These are phyloP conservation scores for Scolopax rusticola DNA, from an alignment of 2,797 vertebrate genomes.

Conservation along the genomic window DNA sequence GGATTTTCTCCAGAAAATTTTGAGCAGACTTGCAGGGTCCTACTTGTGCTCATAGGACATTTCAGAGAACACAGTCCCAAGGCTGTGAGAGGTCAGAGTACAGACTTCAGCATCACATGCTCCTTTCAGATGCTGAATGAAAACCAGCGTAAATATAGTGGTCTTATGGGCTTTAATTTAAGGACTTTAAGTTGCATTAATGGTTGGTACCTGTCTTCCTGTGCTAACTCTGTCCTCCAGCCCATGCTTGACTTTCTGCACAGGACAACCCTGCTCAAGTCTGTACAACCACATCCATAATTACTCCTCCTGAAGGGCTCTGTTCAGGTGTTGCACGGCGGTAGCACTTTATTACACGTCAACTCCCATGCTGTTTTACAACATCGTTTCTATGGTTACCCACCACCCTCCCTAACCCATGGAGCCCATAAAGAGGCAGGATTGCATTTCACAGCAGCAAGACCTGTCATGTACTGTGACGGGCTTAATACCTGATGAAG, in stretches of 20 bases:
- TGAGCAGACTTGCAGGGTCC: neutral
- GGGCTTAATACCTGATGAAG: neutral
- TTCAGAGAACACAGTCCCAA: neutral
- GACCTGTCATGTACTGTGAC: neutral
- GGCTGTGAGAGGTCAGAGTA: neutral
- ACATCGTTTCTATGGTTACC: conserved; percentile 71
- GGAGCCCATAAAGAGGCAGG: conserved; percentile 41
- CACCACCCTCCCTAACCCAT: conserved; percentile 46
- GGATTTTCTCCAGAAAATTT: neutral
- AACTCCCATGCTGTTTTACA: conserved; percentile 64
- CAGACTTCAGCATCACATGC: neutral
- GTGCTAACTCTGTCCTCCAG: neutral
- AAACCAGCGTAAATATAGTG: neutral
- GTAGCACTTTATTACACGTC: conserved; percentile 40
- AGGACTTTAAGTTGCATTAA: neutral
- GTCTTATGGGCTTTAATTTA: neutral
- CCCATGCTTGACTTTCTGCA: neutral
- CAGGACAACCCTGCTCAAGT: neutral
- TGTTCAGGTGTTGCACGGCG: neutral
- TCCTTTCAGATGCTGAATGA: neutral
- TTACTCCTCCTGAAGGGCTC: conserved; percentile 27
- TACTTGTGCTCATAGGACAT: rapidly evolving
- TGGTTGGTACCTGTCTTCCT: neutral
- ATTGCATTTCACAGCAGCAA: conserved; percentile 28
- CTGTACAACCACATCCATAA: neutral